Evolutionary conservation across 2,113 vertebrate genomes (phyloP).

Genomic region (Oryzias melastigma): DNA sequence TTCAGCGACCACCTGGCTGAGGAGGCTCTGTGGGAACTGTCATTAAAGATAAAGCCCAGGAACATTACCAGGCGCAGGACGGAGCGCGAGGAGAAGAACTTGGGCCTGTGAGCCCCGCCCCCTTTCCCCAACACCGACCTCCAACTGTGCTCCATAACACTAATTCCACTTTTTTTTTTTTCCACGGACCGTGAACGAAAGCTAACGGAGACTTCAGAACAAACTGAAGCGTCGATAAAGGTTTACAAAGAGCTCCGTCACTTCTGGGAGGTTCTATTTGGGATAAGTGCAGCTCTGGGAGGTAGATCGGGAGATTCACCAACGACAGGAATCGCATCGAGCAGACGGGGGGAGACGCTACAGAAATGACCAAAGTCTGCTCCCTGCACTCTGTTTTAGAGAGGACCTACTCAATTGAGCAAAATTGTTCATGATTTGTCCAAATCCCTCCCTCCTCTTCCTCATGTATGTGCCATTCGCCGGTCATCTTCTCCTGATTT

Average conservation of each 20-base stretch:
- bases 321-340: conserved; percentile 29
- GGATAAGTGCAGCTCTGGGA: conserved; percentile 39
- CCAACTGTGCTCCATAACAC: conserved; percentile 71
- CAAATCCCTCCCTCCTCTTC: conserved; percentile 35
- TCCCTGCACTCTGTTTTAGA: conserved; percentile 61
- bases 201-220: conserved; percentile 44
- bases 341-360: conserved; percentile 47
- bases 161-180: conserved; percentile 66
- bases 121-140: conserved; percentile 46
- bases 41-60: conserved; percentile 95
- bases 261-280: conserved; percentile 58
- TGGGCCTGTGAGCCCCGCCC: conserved; percentile 47
- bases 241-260: conserved; percentile 56
- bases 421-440: conserved; percentile 58
- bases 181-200: conserved; percentile 60
- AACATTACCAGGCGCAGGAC: conserved; percentile 92
- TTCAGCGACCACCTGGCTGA: conserved; percentile 98
- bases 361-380: conserved; percentile 55
- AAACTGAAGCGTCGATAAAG: conserved; percentile 51
- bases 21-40: conserved; percentile 97
- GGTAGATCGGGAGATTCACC: conserved; percentile 30
- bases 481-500: conserved; percentile 43
- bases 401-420: conserved; percentile 50
- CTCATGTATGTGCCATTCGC: conserved; percentile 62
- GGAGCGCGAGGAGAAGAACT: conserved; percentile 95